Conservation (phyloP, 2,888 invertebrate genomes). For the Eupithecia subumbrata region DNA sequence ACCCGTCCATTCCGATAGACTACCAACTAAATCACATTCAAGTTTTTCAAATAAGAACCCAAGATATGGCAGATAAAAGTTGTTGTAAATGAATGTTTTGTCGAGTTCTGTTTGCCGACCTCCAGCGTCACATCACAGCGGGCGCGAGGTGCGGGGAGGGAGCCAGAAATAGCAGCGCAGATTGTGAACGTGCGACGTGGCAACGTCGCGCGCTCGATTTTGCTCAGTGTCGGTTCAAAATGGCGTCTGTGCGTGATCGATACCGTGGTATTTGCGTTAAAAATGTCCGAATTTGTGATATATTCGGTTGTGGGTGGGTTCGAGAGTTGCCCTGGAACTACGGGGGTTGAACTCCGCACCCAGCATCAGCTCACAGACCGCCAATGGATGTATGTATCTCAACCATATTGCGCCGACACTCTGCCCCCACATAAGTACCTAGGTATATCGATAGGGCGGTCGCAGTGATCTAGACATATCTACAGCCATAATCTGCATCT, state of each 20-base stretch:
- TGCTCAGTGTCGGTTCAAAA: constrained; percentile 82
- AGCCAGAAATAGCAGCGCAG: constrained; percentile 80
- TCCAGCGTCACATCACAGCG: constrained; percentile 68
- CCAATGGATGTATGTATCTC: constrained; percentile 82
- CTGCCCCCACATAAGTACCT: constrained; percentile 62
- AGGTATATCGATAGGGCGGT: constrained; percentile 59
- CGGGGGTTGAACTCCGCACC: constrained; percentile 69
- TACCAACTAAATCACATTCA: constrained; percentile 64
- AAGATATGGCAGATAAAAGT: constrained; percentile 59
- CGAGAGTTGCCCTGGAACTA: constrained; percentile 74
- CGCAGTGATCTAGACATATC: constrained; percentile 62
- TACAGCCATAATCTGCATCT: constrained; percentile 61
- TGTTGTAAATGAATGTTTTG: constrained; percentile 77
- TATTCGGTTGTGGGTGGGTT: constrained; percentile 79
- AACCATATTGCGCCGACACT: constrained; percentile 81
- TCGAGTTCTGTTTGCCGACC: constrained; percentile 72
- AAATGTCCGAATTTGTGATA: constrained; percentile 79
- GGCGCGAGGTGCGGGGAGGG: constrained; percentile 65
- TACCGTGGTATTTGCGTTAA: constrained; percentile 79
- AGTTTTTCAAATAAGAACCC: constrained; percentile 64
- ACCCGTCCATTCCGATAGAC: constrained; percentile 50
- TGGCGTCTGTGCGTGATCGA: constrained; percentile 84
- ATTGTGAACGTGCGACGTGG: constrained; percentile 79
- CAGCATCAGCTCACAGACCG: constrained; percentile 72
- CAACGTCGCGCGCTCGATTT: constrained; percentile 76